Evolutionary conservation across 2,888 invertebrate species (phyloP).

Genomic region (Reticulitermes lucifugus): DNA sequence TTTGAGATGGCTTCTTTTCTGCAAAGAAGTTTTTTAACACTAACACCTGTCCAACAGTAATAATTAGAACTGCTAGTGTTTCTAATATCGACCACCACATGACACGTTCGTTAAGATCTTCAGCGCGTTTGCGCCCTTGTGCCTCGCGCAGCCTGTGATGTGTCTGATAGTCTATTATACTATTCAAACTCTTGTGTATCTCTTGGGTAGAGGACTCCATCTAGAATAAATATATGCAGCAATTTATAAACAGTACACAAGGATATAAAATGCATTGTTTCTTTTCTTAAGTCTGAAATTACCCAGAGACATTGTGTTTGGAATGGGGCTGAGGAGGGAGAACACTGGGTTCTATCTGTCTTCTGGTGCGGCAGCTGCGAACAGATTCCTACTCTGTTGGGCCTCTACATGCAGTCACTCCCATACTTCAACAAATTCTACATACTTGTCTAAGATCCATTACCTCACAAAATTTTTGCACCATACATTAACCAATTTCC

Average conservation of each 20-base stretch:
- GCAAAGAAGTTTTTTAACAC: constrained; percentile 93
- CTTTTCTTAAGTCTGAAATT: no score
- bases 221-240: constrained; percentile 66
- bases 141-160: constrained; percentile 96
- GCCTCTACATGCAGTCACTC: no score
- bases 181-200: constrained; percentile 89
- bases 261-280: no score
- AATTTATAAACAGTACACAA: neutral
- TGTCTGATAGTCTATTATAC: constrained; percentile 94
- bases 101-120: constrained; percentile 95
- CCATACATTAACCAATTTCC: no score
- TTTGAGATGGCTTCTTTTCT: constrained; percentile 71
- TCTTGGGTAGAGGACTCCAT: constrained; percentile 93
- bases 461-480: no score
- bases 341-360: no score
- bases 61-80: constrained; percentile 84
- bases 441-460: no score
- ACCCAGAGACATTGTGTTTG: no score
- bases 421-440: no score
- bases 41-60: constrained; percentile 92
- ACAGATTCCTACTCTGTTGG: no score
- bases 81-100: constrained; percentile 94
- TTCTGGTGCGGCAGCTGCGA: no score
- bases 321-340: no score
- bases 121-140: constrained; percentile 94